Percentiles rank a stretch among this genome's conserved stretches.
phyloP scores from a whole-genome alignment of 2,113 vertebrate species.

The Podarcis raffonei region DNA sequence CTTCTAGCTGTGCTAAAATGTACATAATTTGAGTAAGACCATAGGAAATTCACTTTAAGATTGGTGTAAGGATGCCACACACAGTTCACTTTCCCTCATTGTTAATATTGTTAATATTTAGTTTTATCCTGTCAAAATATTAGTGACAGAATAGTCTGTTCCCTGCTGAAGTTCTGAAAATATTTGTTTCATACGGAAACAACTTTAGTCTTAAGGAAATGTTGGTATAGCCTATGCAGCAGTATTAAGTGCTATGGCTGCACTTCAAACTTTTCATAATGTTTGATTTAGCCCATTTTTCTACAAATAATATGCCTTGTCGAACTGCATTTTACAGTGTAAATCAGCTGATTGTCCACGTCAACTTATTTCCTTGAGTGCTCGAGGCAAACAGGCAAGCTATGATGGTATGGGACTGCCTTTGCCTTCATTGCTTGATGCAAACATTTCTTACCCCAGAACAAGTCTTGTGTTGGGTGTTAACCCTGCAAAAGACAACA shows the following conservation, averaged over 20 bases:
- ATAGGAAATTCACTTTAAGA: conserved; percentile 81
- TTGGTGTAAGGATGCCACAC: conserved; percentile 76
- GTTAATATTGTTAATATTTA: conserved; percentile 73
- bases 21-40: conserved; percentile 82
- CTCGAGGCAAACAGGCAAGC: conserved; percentile 39
- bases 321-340: conserved; percentile 67
- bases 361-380: conserved; percentile 63
- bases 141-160: conserved; percentile 76
- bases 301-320: conserved; percentile 57
- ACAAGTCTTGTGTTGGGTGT: conserved; percentile 63
- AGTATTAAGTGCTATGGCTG: conserved; percentile 70
- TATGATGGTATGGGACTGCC: conserved; percentile 50
- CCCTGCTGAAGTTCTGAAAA: conserved; percentile 78
- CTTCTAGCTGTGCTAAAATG: conserved; percentile 84
- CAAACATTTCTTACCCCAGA: conserved; percentile 66
- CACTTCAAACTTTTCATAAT: conserved; percentile 65
- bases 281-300: conserved; percentile 52
- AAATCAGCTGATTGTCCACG: conserved; percentile 62
- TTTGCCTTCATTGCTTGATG: conserved; percentile 49
- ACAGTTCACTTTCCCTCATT: conserved; percentile 72
- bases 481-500: conserved; percentile 68
- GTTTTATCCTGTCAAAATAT: conserved; percentile 76
- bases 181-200: conserved; percentile 64
- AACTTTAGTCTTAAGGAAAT: conserved; percentile 65
- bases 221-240: conserved; percentile 68